Evolutionary conservation across 2,797 vertebrate genomes (phyloP), one percentile per base, ranked within the genome.

Genomic region (Remorina albescens): DNA sequence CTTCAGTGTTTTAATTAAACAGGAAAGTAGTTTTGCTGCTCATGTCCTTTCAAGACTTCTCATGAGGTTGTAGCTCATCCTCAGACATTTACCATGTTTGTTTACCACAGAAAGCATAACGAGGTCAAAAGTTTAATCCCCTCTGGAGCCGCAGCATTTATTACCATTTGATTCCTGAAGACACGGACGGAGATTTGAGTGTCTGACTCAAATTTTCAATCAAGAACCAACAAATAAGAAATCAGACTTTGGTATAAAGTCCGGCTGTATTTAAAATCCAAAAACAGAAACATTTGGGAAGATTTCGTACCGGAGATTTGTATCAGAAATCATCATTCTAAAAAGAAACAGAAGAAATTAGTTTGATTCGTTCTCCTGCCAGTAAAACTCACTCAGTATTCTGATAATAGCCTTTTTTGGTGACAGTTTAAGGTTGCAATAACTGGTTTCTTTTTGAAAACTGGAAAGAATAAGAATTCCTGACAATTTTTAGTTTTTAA

Each of bases 61-160:
- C 46, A 18, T 28, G 50, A 30, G 72, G 69, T 10, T 59, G 11
- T 11, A 34, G 44, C 63, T 83, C 61, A 49, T 61, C 37, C 37
- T 53, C 15, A 0, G 32, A 74, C 55, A 15, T 58, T 64, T 39
- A 16, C 0, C 2, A 6, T 41, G 67, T 58, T 30, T 58, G 15
- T 55, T 12, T n/a, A 36, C 53, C 39, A 44, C 50, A 51, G 36
- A 47, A 50, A 67, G 42, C 36, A 15, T 42, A 67, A 70, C 4
- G 18, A 76, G 62, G 50, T 84, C 68, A 81, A 64, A 77, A 64
- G 73, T 73, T 80, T 74, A 41, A 81, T 83, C 62, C 60, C 1
- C 1, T 64, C 67, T 9, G n/a, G 32, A 61, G 47, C 65, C 23
- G 23, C 34, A 44, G 42, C 5, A 46, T 36, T 36, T 37, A 28